These are phyloP conservation scores for Neuroterus valhalla DNA, from an alignment of 1,140 invertebrate species.

Conservation along the genomic window DNA sequence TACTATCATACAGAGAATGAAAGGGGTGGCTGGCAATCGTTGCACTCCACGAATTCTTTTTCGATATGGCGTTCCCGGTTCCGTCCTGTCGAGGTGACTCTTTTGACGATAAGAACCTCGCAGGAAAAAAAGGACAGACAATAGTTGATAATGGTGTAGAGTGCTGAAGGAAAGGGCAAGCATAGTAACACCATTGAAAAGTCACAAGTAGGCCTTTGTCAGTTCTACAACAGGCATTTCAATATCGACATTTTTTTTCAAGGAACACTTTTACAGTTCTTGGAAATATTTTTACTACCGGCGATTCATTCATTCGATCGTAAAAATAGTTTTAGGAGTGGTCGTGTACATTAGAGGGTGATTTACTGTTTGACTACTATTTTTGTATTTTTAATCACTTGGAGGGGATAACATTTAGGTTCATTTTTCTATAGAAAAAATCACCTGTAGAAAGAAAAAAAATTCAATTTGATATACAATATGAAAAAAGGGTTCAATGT, in stretches of 20 bases:
- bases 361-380: no score
- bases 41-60: constrained; percentile 35
- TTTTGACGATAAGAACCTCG: constrained; percentile 6
- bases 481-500: no score
- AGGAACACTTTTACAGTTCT: not conserved
- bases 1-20: constrained; percentile 43
- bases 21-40: constrained; percentile 50
- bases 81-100: constrained; percentile 33
- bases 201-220: constrained; percentile 9
- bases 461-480: no score
- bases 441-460: no score
- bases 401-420: no score
- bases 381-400: no score
- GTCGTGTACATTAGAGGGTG: not conserved
- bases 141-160: not conserved
- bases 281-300: not conserved
- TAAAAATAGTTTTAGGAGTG: not conserved
- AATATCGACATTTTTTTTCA: constrained; percentile 13
- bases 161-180: not conserved
- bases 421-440: no score
- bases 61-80: constrained; percentile 42
- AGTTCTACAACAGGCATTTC: constrained; percentile 4
- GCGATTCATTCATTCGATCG: not conserved
- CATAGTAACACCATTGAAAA: constrained; percentile 23
- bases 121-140: not conserved